Evolutionary conservation across 2,797 vertebrate genomes (phyloP), one percentile per base, ranked within the genome.

Genomic region (Coendou prehensilis): DNA sequence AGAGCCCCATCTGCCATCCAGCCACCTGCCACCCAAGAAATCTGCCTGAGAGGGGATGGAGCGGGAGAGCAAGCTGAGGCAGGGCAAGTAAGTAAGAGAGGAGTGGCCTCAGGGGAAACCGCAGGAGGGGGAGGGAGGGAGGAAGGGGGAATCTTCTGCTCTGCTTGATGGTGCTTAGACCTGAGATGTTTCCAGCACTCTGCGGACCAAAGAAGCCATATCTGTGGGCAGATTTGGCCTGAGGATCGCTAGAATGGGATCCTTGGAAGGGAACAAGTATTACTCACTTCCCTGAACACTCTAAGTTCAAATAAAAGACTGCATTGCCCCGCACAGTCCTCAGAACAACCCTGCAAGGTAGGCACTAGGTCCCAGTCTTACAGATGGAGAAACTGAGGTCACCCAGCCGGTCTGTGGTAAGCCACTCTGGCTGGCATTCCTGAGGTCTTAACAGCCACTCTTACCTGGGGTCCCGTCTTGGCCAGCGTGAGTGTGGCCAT

Each of bases 371-470:
- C 30, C 63, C 37, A 5, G 0, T 13, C 18, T n/a, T 57, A 61
- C 1, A 47, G 41, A 73, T 2, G 56, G 57, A 63, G 78, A 89
- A 30, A 63, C 64, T 63, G 30, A 91, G 59, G 64, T 37, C 75
- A 14, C 3, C 0, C 6, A 26, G 83, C 30, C 9, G 23, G 57
- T 41, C 17, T 1, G 0, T 1, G 1, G 50, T 4, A 1, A 50
- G 28, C 23, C 63, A 20, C 52, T 26, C 47, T 59, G 47, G 41
- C 30, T 59, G 69, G n/a, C 56, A 26, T 0, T 10, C 64, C 78
- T 0, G 0, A 20, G 54, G 47, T 54, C 54, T 30, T 26, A 22
- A 41, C 9, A 20, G 45, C 59, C 30, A 30, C 23, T 23, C 71
- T 81, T 28, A 14, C 87, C 1, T 22, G 6, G 80, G 56, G 81